Evolutionary conservation across 2,113 vertebrate species (phyloP), one percentile per base, ranked within the genome.

Genomic region (Heterocephalus glaber): DNA sequence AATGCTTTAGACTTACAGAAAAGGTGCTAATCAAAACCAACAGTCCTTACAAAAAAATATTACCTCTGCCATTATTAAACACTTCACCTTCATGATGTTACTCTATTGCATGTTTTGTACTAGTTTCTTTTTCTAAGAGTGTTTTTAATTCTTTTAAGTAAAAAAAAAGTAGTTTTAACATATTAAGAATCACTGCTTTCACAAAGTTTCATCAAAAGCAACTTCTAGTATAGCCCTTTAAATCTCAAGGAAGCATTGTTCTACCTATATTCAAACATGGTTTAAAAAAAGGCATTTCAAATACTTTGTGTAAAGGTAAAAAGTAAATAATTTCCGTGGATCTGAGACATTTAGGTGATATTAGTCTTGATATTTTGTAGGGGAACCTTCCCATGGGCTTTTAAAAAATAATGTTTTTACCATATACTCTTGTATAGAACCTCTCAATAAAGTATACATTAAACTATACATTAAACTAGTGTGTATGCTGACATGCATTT

Each of bases 11-110:
- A 90, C 68, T 60, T 94, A 84, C 96, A 95, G 95, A 68, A 92
- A 94, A 96, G 88, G 95, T 86, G 95, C 88, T 97, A 94, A 89
- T 96, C 9, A 95, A 96, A 98, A 88, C 93, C 95, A 90, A 96
- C 61, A 20, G 33, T 30, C 52, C 68, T 86, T 20, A 41, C 2
- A 41, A 92, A 94, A 24, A 14, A 54, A 20, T 0, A n/a, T 30
- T 19, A 20, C 88, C 54, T 35, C 54, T 20, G 13, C 88, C 74
- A 7, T 96, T 95, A 95, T 60, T 92, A 89, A 52, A 86, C 70
- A 16, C 30, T 26, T 61, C 72, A 47, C 72, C 30, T 68, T 87
- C 70, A 10, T 35, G 86, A 94, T 56, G 88, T 83, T 70, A 33
- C n/a, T 9, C 49, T 17, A 30, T 20, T 56, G 82, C 61, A 49